Percentiles rank a stretch among this genome's conserved stretches.
Conservation (phyloP, 2,113 vertebrate genomes). For the Rhinogobius similis region DNA sequence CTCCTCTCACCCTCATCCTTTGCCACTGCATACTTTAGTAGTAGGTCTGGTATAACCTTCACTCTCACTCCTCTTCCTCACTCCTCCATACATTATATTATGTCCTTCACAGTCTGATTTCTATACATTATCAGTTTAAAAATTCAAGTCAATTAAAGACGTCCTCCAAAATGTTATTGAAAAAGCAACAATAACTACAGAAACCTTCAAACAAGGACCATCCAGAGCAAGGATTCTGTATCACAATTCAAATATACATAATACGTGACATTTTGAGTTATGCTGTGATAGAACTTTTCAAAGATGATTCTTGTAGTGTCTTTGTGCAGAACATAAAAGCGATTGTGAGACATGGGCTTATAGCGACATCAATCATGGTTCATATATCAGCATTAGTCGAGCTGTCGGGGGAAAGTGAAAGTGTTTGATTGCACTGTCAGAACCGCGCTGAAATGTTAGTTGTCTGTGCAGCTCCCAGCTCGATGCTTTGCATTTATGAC, state of each 20-base stretch:
- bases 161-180: background rate
- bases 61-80: slow-evolving; percentile 19
- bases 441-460: background rate
- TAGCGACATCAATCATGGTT: slow-evolving; percentile 10
- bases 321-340: slow-evolving; percentile 9
- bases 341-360: slow-evolving; percentile 2
- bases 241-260: background rate
- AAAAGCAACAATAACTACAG: background rate
- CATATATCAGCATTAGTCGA: slow-evolving; percentile 13
- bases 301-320: slow-evolving; percentile 8
- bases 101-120: slow-evolving; percentile 42
- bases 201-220: background rate
- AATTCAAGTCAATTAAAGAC: background rate
- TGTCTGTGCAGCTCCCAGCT: slow-evolving; percentile 3
- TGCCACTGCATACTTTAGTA: slow-evolving; percentile 34
- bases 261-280: background rate
- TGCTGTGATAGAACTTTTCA: background rate
- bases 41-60: slow-evolving; percentile 51
- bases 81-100: slow-evolving; percentile 37
- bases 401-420: slow-evolving; percentile 7
- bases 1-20: background rate
- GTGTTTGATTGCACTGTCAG: slow-evolving; percentile 11
- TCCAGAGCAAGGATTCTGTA: background rate
- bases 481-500: slow-evolving; percentile 4
- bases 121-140: background rate